Evolutionary conservation across 2,113 vertebrate genomes (phyloP).

Genomic region (Carlito syrichta): DNA sequence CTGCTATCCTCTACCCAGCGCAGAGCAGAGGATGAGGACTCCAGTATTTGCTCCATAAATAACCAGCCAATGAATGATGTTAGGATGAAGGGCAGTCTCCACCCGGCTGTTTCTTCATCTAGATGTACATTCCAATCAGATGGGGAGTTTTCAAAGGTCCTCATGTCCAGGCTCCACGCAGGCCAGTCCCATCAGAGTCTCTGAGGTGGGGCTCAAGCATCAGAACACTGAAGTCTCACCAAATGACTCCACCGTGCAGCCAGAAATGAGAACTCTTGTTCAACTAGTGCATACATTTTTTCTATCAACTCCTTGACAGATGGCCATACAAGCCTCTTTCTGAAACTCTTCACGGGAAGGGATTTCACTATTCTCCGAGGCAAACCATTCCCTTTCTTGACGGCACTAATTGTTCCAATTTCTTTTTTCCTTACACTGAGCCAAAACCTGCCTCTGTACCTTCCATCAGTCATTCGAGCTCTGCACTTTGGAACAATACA

Average conservation of each 20-base stretch:
- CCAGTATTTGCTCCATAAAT: neutral
- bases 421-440: neutral
- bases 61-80: neutral
- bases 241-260: neutral
- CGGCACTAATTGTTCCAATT: slow-evolving; percentile 37
- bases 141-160: neutral
- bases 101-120: neutral
- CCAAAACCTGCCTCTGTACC: neutral
- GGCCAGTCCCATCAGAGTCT: neutral
- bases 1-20: neutral
- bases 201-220: rapidly evolving
- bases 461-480: neutral
- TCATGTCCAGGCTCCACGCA: neutral
- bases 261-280: neutral
- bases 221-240: neutral
- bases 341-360: neutral
- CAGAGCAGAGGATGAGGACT: neutral
- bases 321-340: neutral
- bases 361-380: slow-evolving; percentile 15
- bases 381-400: neutral
- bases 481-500: slow-evolving; percentile 3
- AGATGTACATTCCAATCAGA: rapidly evolving
- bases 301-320: neutral
- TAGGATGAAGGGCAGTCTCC: too few relatives aligned
- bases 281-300: neutral